phyloP scores from a whole-genome alignment of 2,888 invertebrate genomes.

The Thymelicus sylvestris region DNA sequence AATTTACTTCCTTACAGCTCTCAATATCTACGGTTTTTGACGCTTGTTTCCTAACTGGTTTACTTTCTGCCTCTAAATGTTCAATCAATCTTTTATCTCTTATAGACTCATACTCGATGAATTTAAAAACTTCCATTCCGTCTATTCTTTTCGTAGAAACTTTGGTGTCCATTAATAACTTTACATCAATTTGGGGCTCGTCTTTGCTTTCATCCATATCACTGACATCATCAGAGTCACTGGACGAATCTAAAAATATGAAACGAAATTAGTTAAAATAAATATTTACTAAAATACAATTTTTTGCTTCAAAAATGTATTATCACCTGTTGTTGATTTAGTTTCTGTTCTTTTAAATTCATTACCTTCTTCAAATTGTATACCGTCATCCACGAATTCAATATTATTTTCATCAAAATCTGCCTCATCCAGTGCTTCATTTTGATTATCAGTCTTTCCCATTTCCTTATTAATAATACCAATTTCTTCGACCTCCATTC shows the following conservation, averaged over 20 bases:
- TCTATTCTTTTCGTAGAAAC: constrained; percentile 69
- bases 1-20: not conserved
- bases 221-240: not conserved
- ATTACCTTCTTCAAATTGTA: constrained; percentile 45
- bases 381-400: constrained; percentile 59
- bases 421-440: constrained; percentile 18
- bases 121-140: constrained; percentile 58
- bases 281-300: not conserved
- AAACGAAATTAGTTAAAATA: not conserved
- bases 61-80: constrained; percentile 58
- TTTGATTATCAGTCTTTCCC: not conserved
- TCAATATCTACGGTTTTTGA: constrained; percentile 40
- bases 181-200: constrained; percentile 60
- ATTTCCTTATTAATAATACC: constrained; percentile 2
- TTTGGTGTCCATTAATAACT: constrained; percentile 66
- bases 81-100: constrained; percentile 54
- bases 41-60: constrained; percentile 51
- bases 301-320: too few relatives aligned
- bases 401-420: constrained; percentile 56
- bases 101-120: constrained; percentile 49
- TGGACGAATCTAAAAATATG: constrained; percentile 30
- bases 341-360: not conserved
- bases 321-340: not conserved
- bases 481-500: constrained; percentile 9
- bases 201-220: constrained; percentile 36